A percentile compares a stretch with the other conserved stretches of the same genome.
These are phyloP conservation scores for Panulirus ornatus DNA, from an alignment of 1,140 invertebrate genomes.

Conservation along the genomic window DNA sequence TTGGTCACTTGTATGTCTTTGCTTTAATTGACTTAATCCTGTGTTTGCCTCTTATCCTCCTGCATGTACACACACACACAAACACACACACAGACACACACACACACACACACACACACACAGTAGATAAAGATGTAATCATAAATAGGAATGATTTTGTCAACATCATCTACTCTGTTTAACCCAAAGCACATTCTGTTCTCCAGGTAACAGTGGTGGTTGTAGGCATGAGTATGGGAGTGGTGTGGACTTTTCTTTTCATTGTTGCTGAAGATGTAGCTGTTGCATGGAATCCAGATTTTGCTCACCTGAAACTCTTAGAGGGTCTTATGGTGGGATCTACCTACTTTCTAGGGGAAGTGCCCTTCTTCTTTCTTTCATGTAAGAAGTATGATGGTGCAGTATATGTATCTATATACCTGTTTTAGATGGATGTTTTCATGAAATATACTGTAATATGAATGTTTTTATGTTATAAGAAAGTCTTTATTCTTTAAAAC, in stretches of 20 bases:
- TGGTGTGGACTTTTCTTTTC: constrained; percentile 47
- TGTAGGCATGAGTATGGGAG: constrained; percentile 35
- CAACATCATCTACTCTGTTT: no score
- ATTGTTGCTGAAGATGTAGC: constrained; percentile 84
- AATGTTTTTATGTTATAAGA: no score
- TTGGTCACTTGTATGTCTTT: no score
- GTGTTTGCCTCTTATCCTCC: neutral
- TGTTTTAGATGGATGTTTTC: no score
- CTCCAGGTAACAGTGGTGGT: constrained; percentile 55
- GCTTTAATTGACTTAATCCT: no score
- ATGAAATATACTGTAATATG: no score
- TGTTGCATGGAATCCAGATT: constrained; percentile 76
- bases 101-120: no score
- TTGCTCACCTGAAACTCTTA: constrained; percentile 84
- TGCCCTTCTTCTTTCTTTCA: constrained; percentile 92
- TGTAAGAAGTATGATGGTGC: constrained; percentile 26
- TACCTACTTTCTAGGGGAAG: constrained; percentile 90
- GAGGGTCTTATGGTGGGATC: constrained; percentile 88
- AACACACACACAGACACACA: no score
- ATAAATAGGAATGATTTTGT: no score
- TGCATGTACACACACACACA: neutral
- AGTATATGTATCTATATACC: neutral
- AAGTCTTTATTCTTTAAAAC: no score
- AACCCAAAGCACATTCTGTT: no score
- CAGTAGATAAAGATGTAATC: no score